Evolutionary conservation across 2,888 invertebrate species (phyloP).

Genomic region (Acronicta aceris): DNA sequence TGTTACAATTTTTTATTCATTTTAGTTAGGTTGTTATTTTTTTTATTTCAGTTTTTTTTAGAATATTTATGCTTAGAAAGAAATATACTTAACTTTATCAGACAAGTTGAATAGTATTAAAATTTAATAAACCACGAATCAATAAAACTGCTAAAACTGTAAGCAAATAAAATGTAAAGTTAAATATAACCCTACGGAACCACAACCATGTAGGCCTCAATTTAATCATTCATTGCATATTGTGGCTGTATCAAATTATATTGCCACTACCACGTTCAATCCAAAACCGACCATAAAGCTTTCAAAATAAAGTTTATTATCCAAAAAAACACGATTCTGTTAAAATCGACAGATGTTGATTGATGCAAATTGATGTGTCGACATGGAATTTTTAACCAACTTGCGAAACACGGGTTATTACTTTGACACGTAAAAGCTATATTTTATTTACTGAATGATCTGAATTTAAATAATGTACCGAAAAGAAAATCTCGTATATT

Average conservation of each 20-base stretch:
- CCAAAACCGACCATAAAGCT: constrained; percentile 7
- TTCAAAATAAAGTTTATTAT: constrained; percentile 1
- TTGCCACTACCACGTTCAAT: background rate
- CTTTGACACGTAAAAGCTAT: constrained; percentile 27
- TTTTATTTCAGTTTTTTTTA: too few species aligned
- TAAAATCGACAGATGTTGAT: constrained; percentile 51
- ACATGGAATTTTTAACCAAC: constrained; percentile 51
- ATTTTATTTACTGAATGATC: constrained; percentile 28
- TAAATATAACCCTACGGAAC: constrained; percentile 29
- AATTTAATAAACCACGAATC: constrained; percentile 3
- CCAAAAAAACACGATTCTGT: constrained; percentile 1
- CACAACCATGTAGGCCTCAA: constrained; percentile 17
- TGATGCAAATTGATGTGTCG: constrained; percentile 56
- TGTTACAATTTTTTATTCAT: too few species aligned
- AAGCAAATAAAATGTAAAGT: constrained; percentile 24
- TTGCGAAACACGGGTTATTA: constrained; percentile 43
- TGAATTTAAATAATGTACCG: constrained; percentile 17
- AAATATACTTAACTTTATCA: too few species aligned
- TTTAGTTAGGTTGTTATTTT: too few species aligned
- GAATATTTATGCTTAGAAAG: too few species aligned
- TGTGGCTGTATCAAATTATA: constrained; percentile 35
- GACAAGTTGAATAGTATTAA: background rate
- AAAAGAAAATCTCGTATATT: constrained; percentile 11
- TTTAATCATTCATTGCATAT: constrained; percentile 32
- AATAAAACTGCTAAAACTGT: constrained; percentile 12